phyloP scores from a whole-genome alignment of 2,888 invertebrate species.

The Quadriops clusia region DNA sequence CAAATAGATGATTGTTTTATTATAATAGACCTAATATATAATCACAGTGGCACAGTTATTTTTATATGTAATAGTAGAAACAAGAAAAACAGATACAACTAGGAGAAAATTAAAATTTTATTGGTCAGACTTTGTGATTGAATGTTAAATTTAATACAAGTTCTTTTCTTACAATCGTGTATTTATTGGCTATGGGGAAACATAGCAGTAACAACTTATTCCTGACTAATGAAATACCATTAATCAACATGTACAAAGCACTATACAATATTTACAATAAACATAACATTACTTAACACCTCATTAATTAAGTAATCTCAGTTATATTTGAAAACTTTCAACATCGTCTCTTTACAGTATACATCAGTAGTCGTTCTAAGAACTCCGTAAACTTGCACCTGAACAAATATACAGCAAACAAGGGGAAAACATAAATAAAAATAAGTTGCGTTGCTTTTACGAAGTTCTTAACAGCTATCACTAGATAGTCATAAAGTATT shows the following conservation, averaged over 20 bases:
- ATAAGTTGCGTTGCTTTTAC: too few relatives aligned
- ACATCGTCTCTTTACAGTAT: too few relatives aligned
- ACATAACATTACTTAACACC: conserved; percentile 26
- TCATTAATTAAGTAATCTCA: too few relatives aligned
- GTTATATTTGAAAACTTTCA: too few relatives aligned
- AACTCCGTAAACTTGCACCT: too few relatives aligned
- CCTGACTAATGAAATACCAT: conserved; percentile 32
- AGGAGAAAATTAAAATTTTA: conserved; percentile 30
- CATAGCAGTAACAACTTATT: conserved; percentile 28
- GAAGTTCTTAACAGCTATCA: too few relatives aligned
- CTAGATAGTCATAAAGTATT: too few relatives aligned
- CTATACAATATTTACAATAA: conserved; percentile 43
- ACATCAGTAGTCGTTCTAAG: too few relatives aligned
- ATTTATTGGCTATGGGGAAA: conserved; percentile 26
- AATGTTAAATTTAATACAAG: conserved; percentile 30
- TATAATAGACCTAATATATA: neutral
- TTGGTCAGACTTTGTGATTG: conserved; percentile 33
- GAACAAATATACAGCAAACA: too few relatives aligned
- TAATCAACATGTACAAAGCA: conserved; percentile 46
- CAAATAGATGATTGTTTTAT: neutral
- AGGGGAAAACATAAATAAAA: too few relatives aligned
- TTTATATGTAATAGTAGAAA: neutral
- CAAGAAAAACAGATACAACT: conserved; percentile 18
- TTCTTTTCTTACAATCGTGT: conserved; percentile 28
- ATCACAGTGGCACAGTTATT: neutral